Conservation (phyloP, 2,797 vertebrate species). For the Hoplostethus mediterraneus region DNA sequence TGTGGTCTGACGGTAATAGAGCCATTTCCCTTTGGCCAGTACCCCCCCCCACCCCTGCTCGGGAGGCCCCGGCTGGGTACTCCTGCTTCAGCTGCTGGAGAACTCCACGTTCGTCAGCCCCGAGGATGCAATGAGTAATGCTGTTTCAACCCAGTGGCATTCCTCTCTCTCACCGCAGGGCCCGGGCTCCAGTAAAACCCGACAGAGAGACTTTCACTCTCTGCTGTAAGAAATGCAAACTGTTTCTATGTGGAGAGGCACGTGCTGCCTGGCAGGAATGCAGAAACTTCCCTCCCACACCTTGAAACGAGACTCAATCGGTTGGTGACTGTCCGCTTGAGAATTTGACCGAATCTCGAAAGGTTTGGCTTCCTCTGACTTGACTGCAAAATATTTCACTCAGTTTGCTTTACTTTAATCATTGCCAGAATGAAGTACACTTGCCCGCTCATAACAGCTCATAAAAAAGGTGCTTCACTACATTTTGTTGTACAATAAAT, state of each 20-base stretch:
- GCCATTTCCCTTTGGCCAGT: conserved; percentile 37
- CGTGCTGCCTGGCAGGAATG: neutral
- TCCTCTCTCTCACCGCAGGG: conserved; percentile 59
- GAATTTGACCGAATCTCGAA: neutral
- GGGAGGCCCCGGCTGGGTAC: conserved; percentile 31
- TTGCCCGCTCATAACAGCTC: conserved; percentile 5
- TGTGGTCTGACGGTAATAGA: conserved; percentile 28
- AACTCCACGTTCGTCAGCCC: conserved; percentile 44
- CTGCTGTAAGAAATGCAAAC: conserved; percentile 9
- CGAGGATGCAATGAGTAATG: conserved; percentile 62
- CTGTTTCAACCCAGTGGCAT: conserved; percentile 62
- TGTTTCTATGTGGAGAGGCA: conserved; percentile 8
- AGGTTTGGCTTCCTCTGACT: conserved; percentile 20
- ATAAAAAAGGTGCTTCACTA: neutral
- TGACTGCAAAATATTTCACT: conserved; percentile 44
- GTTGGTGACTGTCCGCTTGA: neutral
- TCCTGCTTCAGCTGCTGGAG: conserved; percentile 34
- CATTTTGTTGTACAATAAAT: neutral
- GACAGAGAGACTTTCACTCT: conserved; percentile 41
- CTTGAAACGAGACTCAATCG: conserved; percentile 3
- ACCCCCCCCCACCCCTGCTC: conserved; percentile 27
- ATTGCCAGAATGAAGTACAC: conserved; percentile 30
- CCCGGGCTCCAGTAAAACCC: conserved; percentile 30
- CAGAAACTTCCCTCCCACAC: neutral
- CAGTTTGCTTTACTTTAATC: conserved; percentile 31